Conservation (phyloP, 1,140 invertebrate species). For the Trypoxylus dichotomus region DNA sequence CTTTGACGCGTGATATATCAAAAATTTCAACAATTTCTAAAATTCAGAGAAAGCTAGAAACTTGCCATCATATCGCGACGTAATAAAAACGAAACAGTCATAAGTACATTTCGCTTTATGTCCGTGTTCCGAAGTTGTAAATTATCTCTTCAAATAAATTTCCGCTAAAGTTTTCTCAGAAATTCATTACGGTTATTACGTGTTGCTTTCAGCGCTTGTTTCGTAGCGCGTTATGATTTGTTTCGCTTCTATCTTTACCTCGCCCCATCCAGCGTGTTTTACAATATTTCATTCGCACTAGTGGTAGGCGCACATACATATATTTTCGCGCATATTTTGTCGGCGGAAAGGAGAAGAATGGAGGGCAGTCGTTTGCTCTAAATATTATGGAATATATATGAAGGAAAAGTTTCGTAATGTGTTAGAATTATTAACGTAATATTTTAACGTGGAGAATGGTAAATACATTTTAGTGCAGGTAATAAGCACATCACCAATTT, state of each 20-base stretch:
- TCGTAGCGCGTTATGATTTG: constrained; percentile 21
- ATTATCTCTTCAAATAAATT: constrained; percentile 22
- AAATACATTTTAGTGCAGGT: too few relatives aligned
- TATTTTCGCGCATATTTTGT: neutral
- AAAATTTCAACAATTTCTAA: neutral
- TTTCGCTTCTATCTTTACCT: neutral
- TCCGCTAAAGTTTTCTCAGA: constrained; percentile 13
- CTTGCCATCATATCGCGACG: neutral
- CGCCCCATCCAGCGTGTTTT: neutral
- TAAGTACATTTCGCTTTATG: constrained; percentile 2
- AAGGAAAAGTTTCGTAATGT: neutral
- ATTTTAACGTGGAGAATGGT: too few relatives aligned
- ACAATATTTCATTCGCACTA: constrained; percentile 2
- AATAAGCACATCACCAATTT: too few relatives aligned
- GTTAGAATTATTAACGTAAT: neutral
- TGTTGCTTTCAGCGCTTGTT: constrained; percentile 19
- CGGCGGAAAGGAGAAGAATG: neutral
- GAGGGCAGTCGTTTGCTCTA: neutral
- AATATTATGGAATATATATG: neutral
- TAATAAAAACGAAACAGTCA: constrained; percentile 7
- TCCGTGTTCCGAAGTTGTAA: constrained; percentile 8
- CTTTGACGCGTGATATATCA: neutral
- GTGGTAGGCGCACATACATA: neutral
- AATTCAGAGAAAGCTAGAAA: neutral
- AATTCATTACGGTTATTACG: constrained; percentile 22